Conservation (phyloP, 1,140 invertebrate species). For the Nylanderia fulva region DNA sequence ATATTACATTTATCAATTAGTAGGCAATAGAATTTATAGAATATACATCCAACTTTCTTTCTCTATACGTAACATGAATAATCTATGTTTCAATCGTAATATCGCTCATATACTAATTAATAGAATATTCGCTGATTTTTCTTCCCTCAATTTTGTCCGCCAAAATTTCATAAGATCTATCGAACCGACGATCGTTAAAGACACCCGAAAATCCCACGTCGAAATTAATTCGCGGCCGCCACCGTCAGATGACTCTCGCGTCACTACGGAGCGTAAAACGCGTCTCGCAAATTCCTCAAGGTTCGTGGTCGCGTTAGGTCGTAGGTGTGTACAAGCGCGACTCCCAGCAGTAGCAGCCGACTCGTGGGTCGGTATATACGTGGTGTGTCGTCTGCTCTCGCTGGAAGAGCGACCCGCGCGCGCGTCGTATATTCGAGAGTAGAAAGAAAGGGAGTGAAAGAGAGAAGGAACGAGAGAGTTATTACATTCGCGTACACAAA, state of each 20-base stretch:
- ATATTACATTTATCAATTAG: too few relatives aligned
- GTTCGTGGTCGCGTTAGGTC: slow-evolving; percentile 22
- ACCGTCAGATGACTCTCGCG: slow-evolving; percentile 55
- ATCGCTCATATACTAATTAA: background rate
- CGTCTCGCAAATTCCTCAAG: slow-evolving; percentile 32
- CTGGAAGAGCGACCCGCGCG: slow-evolving; percentile 25
- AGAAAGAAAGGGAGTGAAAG: too few relatives aligned
- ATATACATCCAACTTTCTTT: too few relatives aligned
- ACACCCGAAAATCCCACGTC: background rate
- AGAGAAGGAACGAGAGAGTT: slow-evolving; percentile 1
- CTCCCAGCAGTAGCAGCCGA: slow-evolving; percentile 75
- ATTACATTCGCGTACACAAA: slow-evolving; percentile 8
- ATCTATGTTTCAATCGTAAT: too few relatives aligned
- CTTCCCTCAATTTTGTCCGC: background rate
- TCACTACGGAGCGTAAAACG: slow-evolving; percentile 43
- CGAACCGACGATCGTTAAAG: background rate
- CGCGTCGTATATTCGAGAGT: slow-evolving; percentile 10
- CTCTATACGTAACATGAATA: too few relatives aligned
- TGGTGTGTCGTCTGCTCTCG: slow-evolving; percentile 17
- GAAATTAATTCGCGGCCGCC: background rate
- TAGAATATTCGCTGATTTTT: background rate
- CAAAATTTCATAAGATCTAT: background rate
- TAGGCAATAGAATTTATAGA: too few relatives aligned
- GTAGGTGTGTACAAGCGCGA: slow-evolving; percentile 20
- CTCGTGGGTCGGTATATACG: slow-evolving; percentile 69